Base-by-base conservation (phyloP, 2,797 vertebrate genomes). In the Craterocephalus amniculus region DNA sequence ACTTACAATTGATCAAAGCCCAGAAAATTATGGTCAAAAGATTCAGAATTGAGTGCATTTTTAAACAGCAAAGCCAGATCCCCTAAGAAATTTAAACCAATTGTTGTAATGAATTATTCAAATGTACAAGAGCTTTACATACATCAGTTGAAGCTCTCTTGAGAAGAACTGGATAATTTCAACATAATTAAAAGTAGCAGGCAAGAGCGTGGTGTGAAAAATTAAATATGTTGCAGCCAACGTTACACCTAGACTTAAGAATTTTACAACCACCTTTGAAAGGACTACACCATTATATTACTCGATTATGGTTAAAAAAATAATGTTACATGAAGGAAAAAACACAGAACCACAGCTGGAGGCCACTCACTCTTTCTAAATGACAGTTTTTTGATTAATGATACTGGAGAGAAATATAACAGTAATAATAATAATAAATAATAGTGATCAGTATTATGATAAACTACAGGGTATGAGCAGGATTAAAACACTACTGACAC, bases 401-500 rank as follows among this genome's bases (percentile, higher is more conserved):
- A 81, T 80, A 86, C 51, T 52, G 22, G 29, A 58, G 32, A 76
- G 58, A 43, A 82, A n/a, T n/a, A n/a, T n/a, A 40, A 79, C 58
- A 76, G 62, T 22, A 49, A 22, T 0, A n/a, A 35, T 26, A 36
- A 77, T 79, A 4, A 74, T 56, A 76, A 74, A 57, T 83, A 35
- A 59, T 55, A 45, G 58, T 77, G 79, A 90, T 83, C 29, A 71
- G 20, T n/a, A n/a, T 84, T 60, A 78, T 13, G 40, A 72, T 81
- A 72, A 75, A 70, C 67, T 70, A 80, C 11, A 68, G 32, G 38
- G 51, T 78, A 76, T 63, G 60, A 57, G 38, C 36, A 6, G 26
- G 63, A 87, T 83, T 84, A 84, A 71, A 81, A 83, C 78, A 86
- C 74, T 60, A 82, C 38, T 36, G 76, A 78, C 56, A 70, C 73